Percentiles rank a stretch among this genome's conserved stretches.
Evolutionary conservation across 2,113 vertebrate genomes (phyloP).

Genomic region (Rhynchopsitta pachyrhyncha): DNA sequence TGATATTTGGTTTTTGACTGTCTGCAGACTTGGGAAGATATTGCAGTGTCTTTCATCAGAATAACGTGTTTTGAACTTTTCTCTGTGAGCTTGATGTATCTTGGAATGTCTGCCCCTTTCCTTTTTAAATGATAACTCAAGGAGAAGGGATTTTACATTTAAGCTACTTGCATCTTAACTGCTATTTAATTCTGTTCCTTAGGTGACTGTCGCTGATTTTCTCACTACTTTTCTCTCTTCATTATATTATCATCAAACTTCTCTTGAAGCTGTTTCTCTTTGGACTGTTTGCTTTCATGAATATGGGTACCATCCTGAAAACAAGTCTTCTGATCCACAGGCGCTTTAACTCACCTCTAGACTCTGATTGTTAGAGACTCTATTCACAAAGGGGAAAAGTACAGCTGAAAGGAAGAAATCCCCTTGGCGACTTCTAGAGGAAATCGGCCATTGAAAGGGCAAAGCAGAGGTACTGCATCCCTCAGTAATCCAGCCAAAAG

Average conservation of each 20-base stretch:
- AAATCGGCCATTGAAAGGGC: constrained; percentile 33
- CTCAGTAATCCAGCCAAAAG: constrained; percentile 48
- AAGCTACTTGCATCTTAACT: background rate
- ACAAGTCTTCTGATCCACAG: background rate
- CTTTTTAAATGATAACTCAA: background rate
- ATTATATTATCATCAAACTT: background rate
- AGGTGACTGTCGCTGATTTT: background rate
- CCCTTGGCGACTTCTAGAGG: background rate
- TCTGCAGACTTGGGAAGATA: background rate
- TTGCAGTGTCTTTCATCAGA: background rate
- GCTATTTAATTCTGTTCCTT: background rate
- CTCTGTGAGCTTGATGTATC: background rate
- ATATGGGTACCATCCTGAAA: background rate
- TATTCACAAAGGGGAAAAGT: constrained; percentile 1
- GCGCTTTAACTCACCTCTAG: background rate
- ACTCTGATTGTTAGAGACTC: background rate
- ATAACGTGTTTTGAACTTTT: background rate
- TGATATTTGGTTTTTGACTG: accelerated
- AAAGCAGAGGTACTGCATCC: background rate
- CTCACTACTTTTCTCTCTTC: background rate
- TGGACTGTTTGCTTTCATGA: constrained; percentile 5
- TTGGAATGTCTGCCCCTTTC: background rate
- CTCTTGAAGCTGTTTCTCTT: constrained; percentile 1
- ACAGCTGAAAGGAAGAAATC: constrained; percentile 9
- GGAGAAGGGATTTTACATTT: background rate